A percentile compares a stretch with the other conserved stretches of the same genome.
phyloP scores from a whole-genome alignment of 2,888 invertebrate species.

The Mythimna ferrago region DNA sequence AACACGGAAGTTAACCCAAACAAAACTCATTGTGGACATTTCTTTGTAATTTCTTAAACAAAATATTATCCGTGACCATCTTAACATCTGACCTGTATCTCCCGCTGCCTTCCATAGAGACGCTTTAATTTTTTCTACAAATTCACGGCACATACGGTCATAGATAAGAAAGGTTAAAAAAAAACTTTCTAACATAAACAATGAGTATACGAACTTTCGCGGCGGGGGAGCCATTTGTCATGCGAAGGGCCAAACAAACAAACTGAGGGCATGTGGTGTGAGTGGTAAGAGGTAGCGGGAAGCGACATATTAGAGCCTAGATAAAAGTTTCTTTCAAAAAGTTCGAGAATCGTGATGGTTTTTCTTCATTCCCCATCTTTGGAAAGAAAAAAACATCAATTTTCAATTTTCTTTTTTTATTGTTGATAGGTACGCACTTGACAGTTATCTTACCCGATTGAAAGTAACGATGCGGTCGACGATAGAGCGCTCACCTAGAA shows the following conservation, averaged over 20 bases:
- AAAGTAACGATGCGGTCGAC: no score
- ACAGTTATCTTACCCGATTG: no score
- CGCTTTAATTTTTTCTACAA: constrained; percentile 35
- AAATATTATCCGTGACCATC: constrained; percentile 3
- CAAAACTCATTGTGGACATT: background rate
- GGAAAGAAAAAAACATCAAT: no score
- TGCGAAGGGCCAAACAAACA: constrained; percentile 58
- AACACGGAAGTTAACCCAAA: constrained; percentile 38
- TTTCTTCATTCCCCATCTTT: no score
- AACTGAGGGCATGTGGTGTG: constrained; percentile 8
- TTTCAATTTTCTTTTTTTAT: no score
- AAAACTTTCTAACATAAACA: constrained; percentile 64
- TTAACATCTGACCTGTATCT: constrained; percentile 42
- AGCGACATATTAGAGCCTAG: background rate
- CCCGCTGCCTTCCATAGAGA: constrained; percentile 32
- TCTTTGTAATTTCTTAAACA: constrained; percentile 23
- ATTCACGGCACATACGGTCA: constrained; percentile 24
- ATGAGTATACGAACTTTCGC: constrained; percentile 53
- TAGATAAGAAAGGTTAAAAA: constrained; percentile 35
- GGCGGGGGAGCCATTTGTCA: constrained; percentile 72
- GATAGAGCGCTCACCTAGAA: no score
- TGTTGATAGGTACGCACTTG: no score
- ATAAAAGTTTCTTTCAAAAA: no score
- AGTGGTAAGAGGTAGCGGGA: constrained; percentile 26
- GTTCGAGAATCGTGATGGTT: no score